These are phyloP conservation scores for Amblyornis subalaris DNA, from an alignment of 2,113 vertebrate genomes.

Conservation along the genomic window DNA sequence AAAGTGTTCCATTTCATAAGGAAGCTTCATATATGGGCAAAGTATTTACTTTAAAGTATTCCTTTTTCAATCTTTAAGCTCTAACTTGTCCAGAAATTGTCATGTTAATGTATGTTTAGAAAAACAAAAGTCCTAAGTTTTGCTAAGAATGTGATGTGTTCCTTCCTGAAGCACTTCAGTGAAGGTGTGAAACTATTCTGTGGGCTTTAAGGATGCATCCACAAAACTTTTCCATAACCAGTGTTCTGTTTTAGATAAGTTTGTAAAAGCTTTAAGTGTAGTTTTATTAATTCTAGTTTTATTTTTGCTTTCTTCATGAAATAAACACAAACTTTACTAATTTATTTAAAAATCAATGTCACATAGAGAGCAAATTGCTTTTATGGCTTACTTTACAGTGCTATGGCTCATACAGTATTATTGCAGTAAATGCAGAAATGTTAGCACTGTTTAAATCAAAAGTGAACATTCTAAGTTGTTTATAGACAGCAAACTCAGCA, in stretches of 20 bases:
- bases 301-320: neutral
- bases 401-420: conserved; percentile 22
- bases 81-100: neutral
- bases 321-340: conserved; percentile 38
- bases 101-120: neutral
- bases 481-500: conserved; percentile 7
- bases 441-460: conserved; percentile 50
- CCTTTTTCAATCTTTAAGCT: neutral
- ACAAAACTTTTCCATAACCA: neutral
- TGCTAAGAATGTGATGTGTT: neutral
- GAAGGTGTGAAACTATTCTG: neutral
- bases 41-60: neutral
- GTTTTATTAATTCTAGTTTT: conserved; percentile 36
- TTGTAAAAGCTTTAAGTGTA: neutral
- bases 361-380: conserved; percentile 55
- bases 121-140: neutral
- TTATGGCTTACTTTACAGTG: conserved; percentile 11
- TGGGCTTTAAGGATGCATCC: neutral
- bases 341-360: conserved; percentile 66
- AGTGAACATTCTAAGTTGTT: neutral
- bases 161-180: neutral
- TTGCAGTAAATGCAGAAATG: conserved; percentile 53
- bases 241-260: neutral
- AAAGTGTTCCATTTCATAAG: neutral
- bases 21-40: neutral